A percentile compares a stretch with the other conserved stretches of the same genome.
phyloP scores from a whole-genome alignment of 2,888 invertebrate species.

The Agrotis exclamationis region DNA sequence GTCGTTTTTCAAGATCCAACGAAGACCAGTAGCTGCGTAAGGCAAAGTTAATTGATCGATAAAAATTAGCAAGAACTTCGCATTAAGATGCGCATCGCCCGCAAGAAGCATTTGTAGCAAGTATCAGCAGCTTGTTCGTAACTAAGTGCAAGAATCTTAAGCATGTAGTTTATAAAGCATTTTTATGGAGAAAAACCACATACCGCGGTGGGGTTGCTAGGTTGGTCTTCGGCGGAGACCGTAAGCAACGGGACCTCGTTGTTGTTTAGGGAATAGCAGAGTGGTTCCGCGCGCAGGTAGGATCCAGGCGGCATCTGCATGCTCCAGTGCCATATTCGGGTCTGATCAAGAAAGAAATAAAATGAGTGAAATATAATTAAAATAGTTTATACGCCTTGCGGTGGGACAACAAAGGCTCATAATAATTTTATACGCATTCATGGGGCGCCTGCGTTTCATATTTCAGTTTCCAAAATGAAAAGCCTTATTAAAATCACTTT shows the following conservation, averaged over 20 bases:
- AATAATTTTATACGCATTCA: too few species aligned
- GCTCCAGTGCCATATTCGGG: slow-evolving; percentile 92
- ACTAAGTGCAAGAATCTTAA: slow-evolving; percentile 38
- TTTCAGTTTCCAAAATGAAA: too few species aligned
- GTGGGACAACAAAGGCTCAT: too few species aligned
- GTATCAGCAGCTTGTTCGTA: slow-evolving; percentile 31
- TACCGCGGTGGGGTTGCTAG: slow-evolving; percentile 91
- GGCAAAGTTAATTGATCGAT: slow-evolving; percentile 57
- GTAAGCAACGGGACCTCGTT: slow-evolving; percentile 95
- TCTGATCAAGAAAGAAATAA: slow-evolving; percentile 79
- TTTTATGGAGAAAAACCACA: slow-evolving; percentile 56
- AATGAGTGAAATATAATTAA: neutral
- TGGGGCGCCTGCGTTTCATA: too few species aligned
- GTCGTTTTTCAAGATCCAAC: slow-evolving; percentile 5
- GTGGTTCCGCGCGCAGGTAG: slow-evolving; percentile 92
- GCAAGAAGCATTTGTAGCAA: slow-evolving; percentile 20
- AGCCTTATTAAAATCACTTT: too few species aligned
- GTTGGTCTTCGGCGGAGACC: slow-evolving; percentile 92
- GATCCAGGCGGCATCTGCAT: slow-evolving; percentile 86
- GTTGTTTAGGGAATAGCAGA: slow-evolving; percentile 93
- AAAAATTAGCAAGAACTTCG: slow-evolving; percentile 58
- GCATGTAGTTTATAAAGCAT: slow-evolving; percentile 32
- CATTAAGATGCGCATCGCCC: slow-evolving; percentile 50
- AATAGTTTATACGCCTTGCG: too few species aligned
- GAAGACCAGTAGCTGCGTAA: slow-evolving; percentile 24